phyloP scores from a whole-genome alignment of 2,888 invertebrate species.

The Sinodicranocentrus sp. region DNA sequence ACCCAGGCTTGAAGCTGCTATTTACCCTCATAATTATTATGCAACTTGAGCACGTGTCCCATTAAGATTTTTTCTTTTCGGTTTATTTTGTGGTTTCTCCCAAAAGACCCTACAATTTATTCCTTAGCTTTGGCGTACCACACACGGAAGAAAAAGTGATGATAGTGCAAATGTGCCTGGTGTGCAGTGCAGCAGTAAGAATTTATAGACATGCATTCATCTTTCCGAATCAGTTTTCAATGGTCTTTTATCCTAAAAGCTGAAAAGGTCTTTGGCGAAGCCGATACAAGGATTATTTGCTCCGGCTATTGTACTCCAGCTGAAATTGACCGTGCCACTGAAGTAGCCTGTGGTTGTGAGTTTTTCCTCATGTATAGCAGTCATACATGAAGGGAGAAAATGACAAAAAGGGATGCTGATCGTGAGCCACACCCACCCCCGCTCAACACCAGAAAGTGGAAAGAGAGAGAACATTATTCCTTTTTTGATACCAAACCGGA shows the following conservation, averaged over 20 bases:
- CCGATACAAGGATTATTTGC: no score
- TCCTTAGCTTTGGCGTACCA: no score
- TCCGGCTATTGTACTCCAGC: no score
- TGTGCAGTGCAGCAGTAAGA: neutral
- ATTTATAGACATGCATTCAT: no score
- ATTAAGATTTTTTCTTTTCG: neutral
- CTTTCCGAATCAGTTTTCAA: no score
- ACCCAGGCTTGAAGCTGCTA: no score
- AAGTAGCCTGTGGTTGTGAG: no score
- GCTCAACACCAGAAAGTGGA: neutral
- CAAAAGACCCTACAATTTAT: no score
- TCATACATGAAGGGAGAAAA: neutral
- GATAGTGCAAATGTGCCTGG: conserved; percentile 12
- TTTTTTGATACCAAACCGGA: conserved; percentile 11
- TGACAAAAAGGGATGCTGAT: conserved; percentile 23
- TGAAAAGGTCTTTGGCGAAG: no score
- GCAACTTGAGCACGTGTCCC: conserved; percentile 2
- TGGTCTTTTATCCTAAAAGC: no score
- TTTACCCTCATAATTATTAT: conserved; percentile 10
- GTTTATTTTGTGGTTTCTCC: conserved; percentile 19
- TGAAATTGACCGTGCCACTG: no score
- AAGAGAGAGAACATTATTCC: neutral
- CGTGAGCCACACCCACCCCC: conserved; percentile 21
- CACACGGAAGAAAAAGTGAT: conserved; percentile 12
- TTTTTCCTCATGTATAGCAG: no score